Evolutionary conservation across 2,888 invertebrate species (phyloP).

Genomic region (Drosophila kuntzei): DNA sequence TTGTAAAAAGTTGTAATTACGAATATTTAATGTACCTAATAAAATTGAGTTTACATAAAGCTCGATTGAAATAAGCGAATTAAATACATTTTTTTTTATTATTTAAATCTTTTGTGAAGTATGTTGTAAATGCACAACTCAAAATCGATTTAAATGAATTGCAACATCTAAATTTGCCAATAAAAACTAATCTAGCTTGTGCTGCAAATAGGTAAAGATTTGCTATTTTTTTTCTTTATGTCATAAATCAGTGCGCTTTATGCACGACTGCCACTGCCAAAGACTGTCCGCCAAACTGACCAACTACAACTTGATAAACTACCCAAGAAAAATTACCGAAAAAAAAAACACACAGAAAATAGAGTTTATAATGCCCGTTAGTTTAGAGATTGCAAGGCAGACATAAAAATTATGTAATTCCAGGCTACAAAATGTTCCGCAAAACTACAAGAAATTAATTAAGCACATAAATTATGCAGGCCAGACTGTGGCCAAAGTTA

Average conservation of each 20-base stretch:
- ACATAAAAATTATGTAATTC: conserved; percentile 59
- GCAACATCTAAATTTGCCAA: conserved; percentile 3
- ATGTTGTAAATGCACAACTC: neutral
- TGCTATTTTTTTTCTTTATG: conserved; percentile 3
- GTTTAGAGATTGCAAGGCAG: conserved; percentile 27
- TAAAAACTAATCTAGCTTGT: conserved; percentile 21
- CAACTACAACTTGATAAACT: conserved; percentile 26
- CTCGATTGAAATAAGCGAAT: no score
- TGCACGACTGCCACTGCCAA: conserved; percentile 46
- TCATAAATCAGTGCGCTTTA: conserved; percentile 57
- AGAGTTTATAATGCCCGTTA: conserved; percentile 41
- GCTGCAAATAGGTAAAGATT: conserved; percentile 11
- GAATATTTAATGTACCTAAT: no score
- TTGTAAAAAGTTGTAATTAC: no score
- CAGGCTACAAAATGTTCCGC: conserved; percentile 51
- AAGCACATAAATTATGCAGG: conserved; percentile 77
- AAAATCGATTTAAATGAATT: conserved; percentile 19
- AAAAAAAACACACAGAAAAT: conserved; percentile 12
- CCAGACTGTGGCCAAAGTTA: conserved; percentile 46
- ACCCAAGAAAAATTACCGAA: conserved; percentile 9
- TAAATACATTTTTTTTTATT: neutral
- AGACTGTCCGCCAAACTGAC: conserved; percentile 32
- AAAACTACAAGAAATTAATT: conserved; percentile 63
- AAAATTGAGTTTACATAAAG: neutral
- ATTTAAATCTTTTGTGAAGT: neutral